Conservation (phyloP, 2,797 vertebrate species). For the Loriculus beryllinus region DNA sequence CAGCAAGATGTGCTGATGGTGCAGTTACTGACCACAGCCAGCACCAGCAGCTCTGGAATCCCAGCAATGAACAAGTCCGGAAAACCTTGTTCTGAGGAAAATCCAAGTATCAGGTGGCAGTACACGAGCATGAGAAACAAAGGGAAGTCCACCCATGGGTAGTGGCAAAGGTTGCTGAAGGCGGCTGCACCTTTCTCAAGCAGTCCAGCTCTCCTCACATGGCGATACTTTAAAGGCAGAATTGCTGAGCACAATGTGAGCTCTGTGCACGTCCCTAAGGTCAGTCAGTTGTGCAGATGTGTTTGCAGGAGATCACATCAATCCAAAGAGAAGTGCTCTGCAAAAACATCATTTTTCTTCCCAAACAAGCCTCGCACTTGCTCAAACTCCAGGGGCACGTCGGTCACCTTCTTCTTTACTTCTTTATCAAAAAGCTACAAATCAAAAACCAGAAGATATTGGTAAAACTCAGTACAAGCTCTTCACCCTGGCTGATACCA, state of each 20-base stretch:
- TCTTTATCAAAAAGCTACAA: conserved; percentile 89
- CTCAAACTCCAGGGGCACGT: conserved; percentile 86
- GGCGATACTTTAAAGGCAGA: background rate
- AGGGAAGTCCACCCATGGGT: background rate
- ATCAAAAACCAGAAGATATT: background rate
- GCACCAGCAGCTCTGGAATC: background rate
- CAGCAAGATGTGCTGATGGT: background rate
- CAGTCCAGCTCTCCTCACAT: background rate
- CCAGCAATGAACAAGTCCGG: background rate
- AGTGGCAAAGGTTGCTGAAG: background rate
- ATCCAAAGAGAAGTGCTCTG: conserved; percentile 81
- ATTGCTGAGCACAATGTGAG: fast-evolving
- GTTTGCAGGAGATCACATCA: conserved; percentile 35
- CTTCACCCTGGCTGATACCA: background rate
- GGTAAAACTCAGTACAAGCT: background rate
- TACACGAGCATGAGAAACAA: background rate
- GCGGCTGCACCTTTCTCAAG: background rate
- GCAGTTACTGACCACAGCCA: background rate
- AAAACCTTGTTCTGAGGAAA: background rate
- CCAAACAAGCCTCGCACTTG: conserved; percentile 80
- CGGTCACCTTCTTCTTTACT: conserved; percentile 76
- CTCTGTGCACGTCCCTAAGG: background rate
- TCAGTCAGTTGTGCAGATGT: background rate
- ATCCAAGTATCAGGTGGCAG: background rate
- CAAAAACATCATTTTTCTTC: conserved; percentile 77